These are phyloP conservation scores for Apis cerana DNA, from an alignment of 1,140 invertebrate genomes.

Conservation along the genomic window DNA sequence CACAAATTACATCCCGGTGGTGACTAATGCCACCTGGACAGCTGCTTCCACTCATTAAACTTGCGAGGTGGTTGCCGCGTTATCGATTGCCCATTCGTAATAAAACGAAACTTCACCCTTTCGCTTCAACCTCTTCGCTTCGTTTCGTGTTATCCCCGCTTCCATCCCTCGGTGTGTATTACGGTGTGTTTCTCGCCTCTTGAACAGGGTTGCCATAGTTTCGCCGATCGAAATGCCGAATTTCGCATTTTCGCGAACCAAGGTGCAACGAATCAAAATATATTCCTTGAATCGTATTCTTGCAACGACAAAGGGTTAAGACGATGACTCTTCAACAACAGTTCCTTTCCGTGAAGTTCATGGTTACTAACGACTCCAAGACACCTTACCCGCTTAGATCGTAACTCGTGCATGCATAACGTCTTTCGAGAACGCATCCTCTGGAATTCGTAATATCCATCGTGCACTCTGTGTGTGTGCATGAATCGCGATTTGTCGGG, in stretches of 20 bases:
- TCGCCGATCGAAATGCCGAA: neutral
- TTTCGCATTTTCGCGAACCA: too few relatives aligned
- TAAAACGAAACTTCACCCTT: neutral
- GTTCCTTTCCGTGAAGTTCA: too few relatives aligned
- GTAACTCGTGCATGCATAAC: slow-evolving; percentile 39
- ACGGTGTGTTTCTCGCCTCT: neutral
- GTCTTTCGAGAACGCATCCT: slow-evolving; percentile 42
- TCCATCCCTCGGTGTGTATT: too few relatives aligned
- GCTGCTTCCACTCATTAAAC: slow-evolving; percentile 40
- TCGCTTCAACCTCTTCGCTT: neutral
- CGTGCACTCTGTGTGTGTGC: neutral
- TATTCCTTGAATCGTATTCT: too few relatives aligned
- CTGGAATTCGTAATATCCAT: slow-evolving; percentile 49
- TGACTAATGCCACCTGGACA: slow-evolving; percentile 45
- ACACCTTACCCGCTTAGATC: too few relatives aligned
- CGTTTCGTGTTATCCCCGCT: neutral
- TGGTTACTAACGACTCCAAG: too few relatives aligned
- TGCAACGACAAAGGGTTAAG: too few relatives aligned
- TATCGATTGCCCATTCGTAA: slow-evolving; percentile 39
- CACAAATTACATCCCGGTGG: slow-evolving; percentile 38
- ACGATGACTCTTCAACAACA: too few relatives aligned
- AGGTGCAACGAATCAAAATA: too few relatives aligned
- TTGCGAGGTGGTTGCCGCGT: neutral
- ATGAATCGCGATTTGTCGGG: slow-evolving; percentile 26
- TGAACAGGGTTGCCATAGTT: neutral